phyloP scores from a whole-genome alignment of 2,797 vertebrate genomes.

The Enteromius anoplus region DNA sequence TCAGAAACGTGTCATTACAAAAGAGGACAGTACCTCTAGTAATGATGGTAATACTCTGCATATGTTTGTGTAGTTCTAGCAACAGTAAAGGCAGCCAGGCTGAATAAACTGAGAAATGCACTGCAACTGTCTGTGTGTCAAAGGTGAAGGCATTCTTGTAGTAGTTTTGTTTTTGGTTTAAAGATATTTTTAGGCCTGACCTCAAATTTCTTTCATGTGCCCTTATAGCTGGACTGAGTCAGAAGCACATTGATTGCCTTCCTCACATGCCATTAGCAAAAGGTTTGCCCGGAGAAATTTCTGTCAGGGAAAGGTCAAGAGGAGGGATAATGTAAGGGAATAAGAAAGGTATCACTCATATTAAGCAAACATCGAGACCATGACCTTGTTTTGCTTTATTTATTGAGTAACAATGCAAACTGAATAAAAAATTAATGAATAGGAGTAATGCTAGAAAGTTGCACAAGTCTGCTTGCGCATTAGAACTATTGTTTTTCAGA shows the following conservation, averaged over 20 bases:
- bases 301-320: slow-evolving; percentile 63
- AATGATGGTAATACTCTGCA: neutral
- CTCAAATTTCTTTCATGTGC: slow-evolving; percentile 34
- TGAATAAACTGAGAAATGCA: neutral
- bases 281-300: slow-evolving; percentile 55
- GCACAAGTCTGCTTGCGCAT: neutral
- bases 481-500: neutral
- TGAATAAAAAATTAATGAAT: neutral
- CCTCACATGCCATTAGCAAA: slow-evolving; percentile 47
- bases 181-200: slow-evolving; percentile 38
- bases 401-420: neutral
- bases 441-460: neutral
- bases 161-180: slow-evolving; percentile 17
- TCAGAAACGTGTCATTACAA: neutral
- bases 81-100: neutral
- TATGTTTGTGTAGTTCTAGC: neutral
- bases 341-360: neutral
- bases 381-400: neutral
- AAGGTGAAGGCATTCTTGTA: neutral
- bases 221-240: slow-evolving; percentile 44
- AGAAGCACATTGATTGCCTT: slow-evolving; percentile 49
- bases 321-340: neutral
- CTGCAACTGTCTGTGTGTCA: neutral
- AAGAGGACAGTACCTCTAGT: neutral
- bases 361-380: neutral